A percentile compares a stretch with the other conserved stretches of the same genome.
phyloP scores from a whole-genome alignment of 2,888 invertebrate genomes.

The Drosophila longiperda region DNA sequence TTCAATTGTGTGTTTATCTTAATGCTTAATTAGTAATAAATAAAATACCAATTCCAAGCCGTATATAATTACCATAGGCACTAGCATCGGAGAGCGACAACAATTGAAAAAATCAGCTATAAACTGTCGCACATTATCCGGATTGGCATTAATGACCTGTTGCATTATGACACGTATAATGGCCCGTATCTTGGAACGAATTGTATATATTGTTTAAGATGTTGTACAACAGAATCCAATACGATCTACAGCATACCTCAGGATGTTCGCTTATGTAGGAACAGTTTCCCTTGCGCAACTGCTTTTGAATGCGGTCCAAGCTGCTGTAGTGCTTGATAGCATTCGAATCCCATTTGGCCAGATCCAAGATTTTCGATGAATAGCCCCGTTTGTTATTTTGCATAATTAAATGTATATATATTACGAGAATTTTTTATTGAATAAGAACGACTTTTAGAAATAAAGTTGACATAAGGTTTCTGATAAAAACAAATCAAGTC shows the following conservation, averaged over 20 bases:
- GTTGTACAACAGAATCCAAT: not conserved
- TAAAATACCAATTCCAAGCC: not conserved
- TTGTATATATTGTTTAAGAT: not conserved
- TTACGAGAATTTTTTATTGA: slow-evolving; percentile 19
- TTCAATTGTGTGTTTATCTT: slow-evolving; percentile 72
- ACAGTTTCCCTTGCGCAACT: slow-evolving; percentile 64
- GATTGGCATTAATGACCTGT: slow-evolving; percentile 64
- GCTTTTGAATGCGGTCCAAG: slow-evolving; percentile 58
- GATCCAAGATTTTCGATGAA: slow-evolving; percentile 54
- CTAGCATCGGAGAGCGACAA: slow-evolving; percentile 55
- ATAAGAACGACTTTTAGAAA: not conserved
- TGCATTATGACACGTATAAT: slow-evolving; percentile 75
- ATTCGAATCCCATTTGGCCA: slow-evolving; percentile 58
- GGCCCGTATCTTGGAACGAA: slow-evolving; percentile 67
- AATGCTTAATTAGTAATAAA: not conserved
- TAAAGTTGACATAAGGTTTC: not conserved
- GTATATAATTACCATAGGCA: slow-evolving; percentile 53
- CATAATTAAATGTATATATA: slow-evolving; percentile 22
- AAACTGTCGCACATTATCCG: slow-evolving; percentile 62
- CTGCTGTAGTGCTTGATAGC: slow-evolving; percentile 57
- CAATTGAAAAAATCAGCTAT: slow-evolving; percentile 71
- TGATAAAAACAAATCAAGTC: too few relatives aligned
- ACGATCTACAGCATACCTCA: slow-evolving; percentile 41
- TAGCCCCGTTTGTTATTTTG: not conserved
- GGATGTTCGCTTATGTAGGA: slow-evolving; percentile 63